A percentile compares a stretch with the other conserved stretches of the same genome.
Conservation (phyloP, 2,113 vertebrate genomes). For the Ochotona princeps region DNA sequence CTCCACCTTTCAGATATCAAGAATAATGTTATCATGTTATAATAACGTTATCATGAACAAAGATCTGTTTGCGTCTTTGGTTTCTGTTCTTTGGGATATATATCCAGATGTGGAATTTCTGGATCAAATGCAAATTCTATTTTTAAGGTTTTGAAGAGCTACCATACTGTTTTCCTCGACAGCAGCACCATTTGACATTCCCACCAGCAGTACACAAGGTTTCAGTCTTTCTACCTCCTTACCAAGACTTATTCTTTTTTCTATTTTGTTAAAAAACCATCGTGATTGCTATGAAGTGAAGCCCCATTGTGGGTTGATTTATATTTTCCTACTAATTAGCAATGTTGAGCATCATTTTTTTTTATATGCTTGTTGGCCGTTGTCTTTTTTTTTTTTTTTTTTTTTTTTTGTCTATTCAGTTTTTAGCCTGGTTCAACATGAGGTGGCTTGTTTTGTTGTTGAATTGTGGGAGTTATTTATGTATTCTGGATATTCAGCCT, state of each 20-base stretch:
- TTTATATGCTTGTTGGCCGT: neutral
- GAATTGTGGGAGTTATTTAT: neutral
- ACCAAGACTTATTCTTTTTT: neutral
- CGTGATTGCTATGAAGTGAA: neutral
- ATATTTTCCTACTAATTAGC: neutral
- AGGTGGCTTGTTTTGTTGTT: neutral
- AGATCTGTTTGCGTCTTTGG: neutral
- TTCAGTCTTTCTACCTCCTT: neutral
- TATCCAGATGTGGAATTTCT: neutral
- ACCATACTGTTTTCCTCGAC: neutral
- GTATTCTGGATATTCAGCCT: neutral
- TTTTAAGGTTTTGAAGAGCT: slow-evolving; percentile 14
- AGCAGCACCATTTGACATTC: neutral
- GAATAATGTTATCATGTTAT: neutral
- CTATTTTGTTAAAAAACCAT: neutral
- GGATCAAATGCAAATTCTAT: neutral
- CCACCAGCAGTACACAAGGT: neutral
- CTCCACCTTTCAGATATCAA: neutral
- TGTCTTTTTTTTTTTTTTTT: neutral
- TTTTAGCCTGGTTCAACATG: neutral
- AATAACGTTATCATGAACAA: neutral
- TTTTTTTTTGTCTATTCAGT: neutral
- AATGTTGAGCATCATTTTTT: neutral
- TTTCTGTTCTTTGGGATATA: neutral
- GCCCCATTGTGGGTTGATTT: neutral